Evolutionary conservation across 2,113 vertebrate genomes (phyloP).

Genomic region (Pluvianellus socialis): DNA sequence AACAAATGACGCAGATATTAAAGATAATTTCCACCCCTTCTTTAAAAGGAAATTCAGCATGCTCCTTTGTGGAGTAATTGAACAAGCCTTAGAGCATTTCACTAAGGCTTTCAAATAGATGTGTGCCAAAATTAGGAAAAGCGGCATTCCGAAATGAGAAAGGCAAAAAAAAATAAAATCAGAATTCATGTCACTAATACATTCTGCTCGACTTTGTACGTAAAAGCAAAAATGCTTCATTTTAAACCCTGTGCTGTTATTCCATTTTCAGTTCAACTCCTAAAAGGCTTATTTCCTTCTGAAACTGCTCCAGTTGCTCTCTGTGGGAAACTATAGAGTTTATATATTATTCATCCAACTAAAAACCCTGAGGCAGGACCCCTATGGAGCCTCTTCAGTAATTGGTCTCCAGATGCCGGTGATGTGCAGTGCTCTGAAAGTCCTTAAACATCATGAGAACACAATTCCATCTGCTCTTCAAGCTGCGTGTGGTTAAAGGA

Average conservation of each 20-base stretch:
- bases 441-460: slow-evolving; percentile 68
- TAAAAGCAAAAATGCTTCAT: slow-evolving; percentile 42
- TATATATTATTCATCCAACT: slow-evolving; percentile 80
- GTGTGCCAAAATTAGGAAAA: background rate
- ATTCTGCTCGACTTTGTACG: background rate
- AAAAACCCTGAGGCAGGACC: slow-evolving; percentile 73
- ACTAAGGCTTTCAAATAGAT: background rate
- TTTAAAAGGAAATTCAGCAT: background rate
- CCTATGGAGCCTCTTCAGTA: slow-evolving; percentile 72
- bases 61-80: background rate
- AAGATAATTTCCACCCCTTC: background rate
- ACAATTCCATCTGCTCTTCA: slow-evolving; percentile 69
- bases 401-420: slow-evolving; percentile 78
- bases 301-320: slow-evolving; percentile 63
- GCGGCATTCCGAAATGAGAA: background rate
- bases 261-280: slow-evolving; percentile 59
- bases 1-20: background rate
- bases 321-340: slow-evolving; percentile 60
- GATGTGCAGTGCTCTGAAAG: slow-evolving; percentile 57
- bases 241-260: slow-evolving; percentile 44
- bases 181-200: background rate
- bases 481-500: slow-evolving; percentile 42
- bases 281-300: slow-evolving; percentile 66
- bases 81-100: background rate
- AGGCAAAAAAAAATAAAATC: background rate